Evolutionary conservation across 2,113 vertebrate species (phyloP).

Genomic region (Chlorodrepanis virens): DNA sequence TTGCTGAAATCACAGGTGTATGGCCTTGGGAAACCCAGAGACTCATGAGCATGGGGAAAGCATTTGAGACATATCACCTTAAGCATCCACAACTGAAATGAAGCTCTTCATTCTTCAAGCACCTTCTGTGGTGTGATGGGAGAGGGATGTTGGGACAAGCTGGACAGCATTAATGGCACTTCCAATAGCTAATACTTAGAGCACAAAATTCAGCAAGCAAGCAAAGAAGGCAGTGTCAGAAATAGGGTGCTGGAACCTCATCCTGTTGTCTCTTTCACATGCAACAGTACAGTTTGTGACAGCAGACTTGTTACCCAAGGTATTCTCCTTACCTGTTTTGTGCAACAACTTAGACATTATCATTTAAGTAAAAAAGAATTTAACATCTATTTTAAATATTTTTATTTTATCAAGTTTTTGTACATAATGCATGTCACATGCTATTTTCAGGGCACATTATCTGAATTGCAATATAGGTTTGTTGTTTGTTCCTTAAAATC

Average conservation of each 20-base stretch:
- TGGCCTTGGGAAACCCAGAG: neutral
- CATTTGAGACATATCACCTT: neutral
- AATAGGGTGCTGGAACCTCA: neutral
- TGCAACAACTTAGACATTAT: neutral
- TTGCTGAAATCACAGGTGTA: neutral
- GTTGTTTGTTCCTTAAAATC: neutral
- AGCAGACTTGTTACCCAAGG: neutral
- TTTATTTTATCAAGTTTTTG: neutral
- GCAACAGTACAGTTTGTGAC: neutral
- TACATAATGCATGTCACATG: accelerated
- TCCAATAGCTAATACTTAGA: neutral
- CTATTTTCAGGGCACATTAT: neutral
- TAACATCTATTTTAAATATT: neutral
- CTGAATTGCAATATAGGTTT: neutral
- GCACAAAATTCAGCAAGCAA: neutral
- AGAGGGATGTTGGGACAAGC: neutral
- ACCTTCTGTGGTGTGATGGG: neutral
- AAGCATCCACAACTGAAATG: neutral
- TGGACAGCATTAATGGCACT: neutral
- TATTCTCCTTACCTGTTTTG: neutral
- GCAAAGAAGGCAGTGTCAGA: neutral
- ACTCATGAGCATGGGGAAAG: neutral
- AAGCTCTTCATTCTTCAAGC: neutral
- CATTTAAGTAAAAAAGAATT: neutral
- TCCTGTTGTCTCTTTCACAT: neutral